Evolutionary conservation across 2,888 invertebrate species (phyloP), one percentile per base, ranked within the genome.

Genomic region (Hypsopygia costalis): DNA sequence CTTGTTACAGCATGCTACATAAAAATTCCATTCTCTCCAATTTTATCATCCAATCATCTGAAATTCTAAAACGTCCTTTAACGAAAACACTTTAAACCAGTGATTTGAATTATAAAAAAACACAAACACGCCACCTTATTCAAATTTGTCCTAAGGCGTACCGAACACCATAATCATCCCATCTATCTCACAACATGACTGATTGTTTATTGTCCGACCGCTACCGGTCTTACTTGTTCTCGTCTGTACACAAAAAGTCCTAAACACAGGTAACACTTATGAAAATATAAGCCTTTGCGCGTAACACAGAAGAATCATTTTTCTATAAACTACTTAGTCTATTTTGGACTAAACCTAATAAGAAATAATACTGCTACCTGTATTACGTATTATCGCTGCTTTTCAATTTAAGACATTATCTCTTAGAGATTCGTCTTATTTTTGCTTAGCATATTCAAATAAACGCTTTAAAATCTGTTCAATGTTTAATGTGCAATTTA

Each of bases 201-300:
- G 83, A 87, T 87, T 76, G 72, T 75, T 81, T 77, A 82, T 83
- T 85, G 86, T 83, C 76, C 78, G 71, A 64, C 52, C 52, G 82
- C 87, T 86, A 86, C 87, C 62, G 78, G 87, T 81, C 65, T 87
- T 87, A 71, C 72, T 67, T 62, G 59, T 46, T 38, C 44, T 41
- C 34, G 32, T 40, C 40, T 34, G 36, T 11, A 40, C 33, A 34
- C 34, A 47, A 67, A 72, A 70, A 25, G 56, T 28, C 46, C 12
- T 49, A 62, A 67, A 50, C 41, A 44, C 42, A 45, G n/a, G 22
- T 9, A 1, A 3, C 7, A 6, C n/a, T 20, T 51, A 64, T 42
- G 6, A 46, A 22, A 68, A 62, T 62, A 36, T 36, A 37, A 44
- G 52, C 62, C 53, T 54, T 62, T 41, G 22, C 1, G 1, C 27